Evolutionary conservation across 2,797 vertebrate species (phyloP).

Genomic region (Thunnus albacares): DNA sequence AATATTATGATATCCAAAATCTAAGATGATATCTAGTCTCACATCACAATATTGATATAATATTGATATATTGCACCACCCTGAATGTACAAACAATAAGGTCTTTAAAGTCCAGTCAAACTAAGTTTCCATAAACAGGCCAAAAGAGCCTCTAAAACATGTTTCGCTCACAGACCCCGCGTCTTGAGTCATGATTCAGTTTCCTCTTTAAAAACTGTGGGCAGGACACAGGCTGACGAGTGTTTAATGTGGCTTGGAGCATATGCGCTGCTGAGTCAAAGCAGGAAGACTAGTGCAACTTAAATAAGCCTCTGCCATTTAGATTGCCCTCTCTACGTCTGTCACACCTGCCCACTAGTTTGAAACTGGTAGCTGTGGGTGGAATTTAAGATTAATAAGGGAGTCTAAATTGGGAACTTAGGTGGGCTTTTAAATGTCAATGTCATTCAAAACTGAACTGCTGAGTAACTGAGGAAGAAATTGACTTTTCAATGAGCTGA

Average conservation of each 20-base stretch:
- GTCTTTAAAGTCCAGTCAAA: background rate
- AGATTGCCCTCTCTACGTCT: constrained; percentile 56
- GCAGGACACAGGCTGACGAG: constrained; percentile 74
- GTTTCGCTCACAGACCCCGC: constrained; percentile 45
- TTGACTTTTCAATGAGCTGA: constrained; percentile 6
- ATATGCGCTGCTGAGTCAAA: constrained; percentile 81
- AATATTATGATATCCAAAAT: too few species aligned
- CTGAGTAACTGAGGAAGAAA: constrained; percentile 26
- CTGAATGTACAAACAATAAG: background rate
- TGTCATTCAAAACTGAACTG: constrained; percentile 33
- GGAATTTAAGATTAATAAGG: constrained; percentile 59
- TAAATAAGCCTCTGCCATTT: constrained; percentile 74
- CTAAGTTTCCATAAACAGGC: background rate
- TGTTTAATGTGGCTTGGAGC: constrained; percentile 81
- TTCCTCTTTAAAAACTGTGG: constrained; percentile 83
- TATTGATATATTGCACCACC: too few species aligned
- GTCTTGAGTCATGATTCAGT: constrained; percentile 78
- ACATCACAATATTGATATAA: too few species aligned
- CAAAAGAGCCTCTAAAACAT: constrained; percentile 21
- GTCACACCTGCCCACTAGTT: constrained; percentile 77
- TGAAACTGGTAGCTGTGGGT: constrained; percentile 78
- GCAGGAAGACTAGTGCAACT: constrained; percentile 67
- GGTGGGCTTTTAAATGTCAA: constrained; percentile 63
- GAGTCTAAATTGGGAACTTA: constrained; percentile 75
- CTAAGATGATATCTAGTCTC: too few species aligned